These are phyloP conservation scores for Conopomorpha cramerella DNA, from an alignment of 1,140 invertebrate genomes.

Conservation along the genomic window DNA sequence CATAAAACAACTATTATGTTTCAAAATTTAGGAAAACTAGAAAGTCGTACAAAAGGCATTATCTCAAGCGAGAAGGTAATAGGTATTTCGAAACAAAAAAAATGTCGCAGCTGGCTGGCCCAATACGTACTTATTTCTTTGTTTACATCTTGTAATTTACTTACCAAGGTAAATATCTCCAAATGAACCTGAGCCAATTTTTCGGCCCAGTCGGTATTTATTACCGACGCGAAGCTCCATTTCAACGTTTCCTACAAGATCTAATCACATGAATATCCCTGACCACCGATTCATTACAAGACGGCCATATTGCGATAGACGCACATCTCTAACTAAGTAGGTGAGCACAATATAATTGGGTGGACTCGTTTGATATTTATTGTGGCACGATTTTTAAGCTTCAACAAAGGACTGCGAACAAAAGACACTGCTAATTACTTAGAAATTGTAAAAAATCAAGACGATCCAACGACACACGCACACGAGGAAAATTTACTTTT, in stretches of 20 bases:
- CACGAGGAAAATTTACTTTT: conserved; percentile 31
- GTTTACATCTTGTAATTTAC: conserved; percentile 46
- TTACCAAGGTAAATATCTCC: conserved; percentile 97
- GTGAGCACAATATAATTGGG: conserved; percentile 28
- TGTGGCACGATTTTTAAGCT: conserved; percentile 2
- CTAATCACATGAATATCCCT: conserved; percentile 51
- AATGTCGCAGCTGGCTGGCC: conserved; percentile 50
- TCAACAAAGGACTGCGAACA: conserved; percentile 1
- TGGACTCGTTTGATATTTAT: conserved; percentile 17
- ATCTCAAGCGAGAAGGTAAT: conserved; percentile 7
- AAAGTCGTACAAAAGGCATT: too few species aligned
- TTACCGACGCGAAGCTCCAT: conserved; percentile 98
- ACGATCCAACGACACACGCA: conserved; percentile 24
- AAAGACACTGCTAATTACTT: conserved; percentile 18
- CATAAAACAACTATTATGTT: too few species aligned
- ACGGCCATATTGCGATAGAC: conserved; percentile 61
- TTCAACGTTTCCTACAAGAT: conserved; percentile 39
- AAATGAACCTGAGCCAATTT: conserved; percentile 98
- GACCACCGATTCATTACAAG: conserved; percentile 58
- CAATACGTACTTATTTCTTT: conserved; percentile 45
- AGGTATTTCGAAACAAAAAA: conserved; percentile 39
- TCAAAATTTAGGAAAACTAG: too few species aligned
- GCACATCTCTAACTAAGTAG: conserved; percentile 37
- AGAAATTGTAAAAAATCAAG: conserved; percentile 28
- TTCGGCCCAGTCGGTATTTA: conserved; percentile 95